Evolutionary conservation across 2,113 vertebrate species (phyloP), one percentile per base, ranked within the genome.

Genomic region (Tursiops truncatus): DNA sequence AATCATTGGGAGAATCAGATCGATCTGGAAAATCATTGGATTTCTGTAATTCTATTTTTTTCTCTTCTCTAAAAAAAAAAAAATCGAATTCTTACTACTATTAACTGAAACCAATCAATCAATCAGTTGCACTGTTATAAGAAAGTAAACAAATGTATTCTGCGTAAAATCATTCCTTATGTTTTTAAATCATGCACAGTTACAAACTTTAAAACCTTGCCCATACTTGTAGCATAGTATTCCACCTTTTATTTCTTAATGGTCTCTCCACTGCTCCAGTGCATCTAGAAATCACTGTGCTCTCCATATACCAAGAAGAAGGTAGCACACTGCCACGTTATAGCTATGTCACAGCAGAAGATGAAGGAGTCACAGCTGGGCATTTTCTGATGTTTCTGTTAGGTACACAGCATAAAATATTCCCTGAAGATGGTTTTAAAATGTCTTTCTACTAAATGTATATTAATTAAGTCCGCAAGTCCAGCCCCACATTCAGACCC

Each of bases 1-100:
- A 96, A 97, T 97, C 74, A 94, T 73, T 84, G 92, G 80, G 36
- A 97, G n/a, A 97, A 96, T 12, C 93, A 92, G 74, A 98, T 97
- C 67, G 15, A 96, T 95, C 63, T 90, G 86, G 53, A 89, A 93
- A 47, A 90, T 44, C 58, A 36, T 79, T 93, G 65, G 70, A 31
- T 93, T 98, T 98, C 91, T 82, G 58, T 98, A 94, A 96, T 94
- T 97, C 68, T 63, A 33, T 95, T 10, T 87, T 98, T 97, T 85
- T 58, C 94, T 82, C 28, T 94, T 89, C 84, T 76, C 95, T 89
- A 77, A 53, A 53, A 62, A 26, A 62, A 26, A 9, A 60, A 3
- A 60, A 60, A 60, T 41, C 74, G 96, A 97, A 91, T 97, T 98
- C 97, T 97, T 95, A 93, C 87, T 91, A 96, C 44, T 0, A 33